These are phyloP conservation scores for Melanostoma scalare DNA, from an alignment of 2,888 invertebrate species.

Conservation along the genomic window DNA sequence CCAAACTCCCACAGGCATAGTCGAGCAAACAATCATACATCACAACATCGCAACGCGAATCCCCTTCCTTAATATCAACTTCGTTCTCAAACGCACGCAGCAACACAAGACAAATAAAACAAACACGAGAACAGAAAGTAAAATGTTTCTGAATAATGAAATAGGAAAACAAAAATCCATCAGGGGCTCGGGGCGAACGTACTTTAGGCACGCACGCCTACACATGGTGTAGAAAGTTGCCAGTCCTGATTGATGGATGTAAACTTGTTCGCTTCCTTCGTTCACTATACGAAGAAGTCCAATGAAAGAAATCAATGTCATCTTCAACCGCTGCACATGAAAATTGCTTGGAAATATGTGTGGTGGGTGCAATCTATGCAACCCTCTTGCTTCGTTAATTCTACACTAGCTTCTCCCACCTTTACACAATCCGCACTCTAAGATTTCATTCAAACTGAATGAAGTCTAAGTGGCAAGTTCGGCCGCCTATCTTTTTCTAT, in stretches of 20 bases:
- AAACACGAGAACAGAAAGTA: constrained; percentile 53
- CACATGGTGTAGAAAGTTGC: constrained; percentile 33
- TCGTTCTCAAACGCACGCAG: constrained; percentile 38
- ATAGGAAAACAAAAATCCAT: constrained; percentile 61
- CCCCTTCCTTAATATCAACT: constrained; percentile 25
- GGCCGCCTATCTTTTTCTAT: constrained; percentile 29
- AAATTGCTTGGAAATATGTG: constrained; percentile 43
- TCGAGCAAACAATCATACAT: constrained; percentile 59
- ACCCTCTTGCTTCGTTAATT: neutral
- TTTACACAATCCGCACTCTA: too few relatives aligned
- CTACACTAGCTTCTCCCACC: neutral
- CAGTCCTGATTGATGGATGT: constrained; percentile 37
- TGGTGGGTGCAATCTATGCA: constrained; percentile 14
- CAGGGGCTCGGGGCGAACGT: constrained; percentile 32
- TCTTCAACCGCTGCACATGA: constrained; percentile 55
- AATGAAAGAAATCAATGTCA: constrained; percentile 63
- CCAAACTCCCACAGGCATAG: constrained; percentile 44
- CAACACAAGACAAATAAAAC: constrained; percentile 56
- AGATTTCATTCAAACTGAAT: constrained; percentile 1
- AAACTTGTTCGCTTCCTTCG: constrained; percentile 21
- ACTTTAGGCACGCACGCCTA: constrained; percentile 49
- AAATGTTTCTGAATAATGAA: constrained; percentile 62
- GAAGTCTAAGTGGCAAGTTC: constrained; percentile 57
- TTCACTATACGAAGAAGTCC: constrained; percentile 34
- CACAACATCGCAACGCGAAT: constrained; percentile 32